Base-by-base conservation (phyloP, 2,888 invertebrate genomes). In the Leucoma salicis region DNA sequence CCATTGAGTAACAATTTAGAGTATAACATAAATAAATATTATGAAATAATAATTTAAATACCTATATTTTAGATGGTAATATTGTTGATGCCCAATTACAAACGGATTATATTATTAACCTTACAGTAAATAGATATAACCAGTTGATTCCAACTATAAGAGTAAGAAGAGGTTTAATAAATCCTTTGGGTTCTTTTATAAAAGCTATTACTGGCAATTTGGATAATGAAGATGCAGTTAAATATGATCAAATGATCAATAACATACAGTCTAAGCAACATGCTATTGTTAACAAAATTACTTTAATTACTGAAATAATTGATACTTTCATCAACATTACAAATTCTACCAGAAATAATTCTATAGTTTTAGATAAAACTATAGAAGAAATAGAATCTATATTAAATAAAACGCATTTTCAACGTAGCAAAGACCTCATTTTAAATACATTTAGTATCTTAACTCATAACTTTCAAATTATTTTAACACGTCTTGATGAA, bases 171-270 rank as follows among this genome's bases (percentile, higher is more conserved):
- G 33, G 33, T 15, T 10, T 34, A 7, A 13, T 34, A 1, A 34
- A 34, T 13, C 33, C 33, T 6, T 3, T 34, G 7, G 33, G 33
- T 2, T 13, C 13, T 2, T 11, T 34, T 10, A 21, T 34, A 1
- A 21, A 34, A 13, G 24, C 24, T 5, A 55, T 62, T 25, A 52
- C 54, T 2, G 54, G 56, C 28, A 62, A 64, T 15, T 39, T 65
- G 35, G 59, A 63, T 38, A 42, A 54, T 28, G 46, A 58, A 0
- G 59, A 59, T 33, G 57, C 57, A 10, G 29, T 50, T 6, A 45
- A 35, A 32, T 56, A 53, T 34, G 52, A 57, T 31, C 32, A 15
- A 5, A 25, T 52, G 12, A 60, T 54, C 18, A 35, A 28, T 27
- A 33, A 48, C 4, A 29, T 57, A 32, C 42, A 48, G 36, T 24